phyloP scores from a whole-genome alignment of 2,797 vertebrate genomes.

The Mastacembelus armatus region DNA sequence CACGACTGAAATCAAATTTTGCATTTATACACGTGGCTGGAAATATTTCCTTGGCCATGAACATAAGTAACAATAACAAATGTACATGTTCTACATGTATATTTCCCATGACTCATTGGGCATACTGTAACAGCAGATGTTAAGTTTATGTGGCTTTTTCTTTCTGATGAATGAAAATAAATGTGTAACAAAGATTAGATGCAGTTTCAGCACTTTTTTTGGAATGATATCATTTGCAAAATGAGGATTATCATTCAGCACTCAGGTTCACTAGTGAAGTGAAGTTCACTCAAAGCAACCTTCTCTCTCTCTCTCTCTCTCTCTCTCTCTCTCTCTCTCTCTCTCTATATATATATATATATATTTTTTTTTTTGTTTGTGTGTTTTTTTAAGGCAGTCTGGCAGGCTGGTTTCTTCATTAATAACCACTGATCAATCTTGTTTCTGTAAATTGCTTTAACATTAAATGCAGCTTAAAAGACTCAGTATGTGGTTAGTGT shows the following conservation, averaged over 20 bases:
- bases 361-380: too few species aligned
- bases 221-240: slow-evolving; percentile 5
- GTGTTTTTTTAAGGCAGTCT: too few species aligned
- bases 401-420: too few species aligned
- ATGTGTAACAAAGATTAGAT: slow-evolving; percentile 48
- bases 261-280: background rate
- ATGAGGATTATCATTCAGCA: background rate
- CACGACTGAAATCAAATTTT: slow-evolving; percentile 35
- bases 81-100: slow-evolving; percentile 44
- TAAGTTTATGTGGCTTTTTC: slow-evolving; percentile 21
- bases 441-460: too few species aligned
- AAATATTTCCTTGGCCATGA: slow-evolving; percentile 44
- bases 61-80: slow-evolving; percentile 65
- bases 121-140: slow-evolving; percentile 41
- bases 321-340: too few species aligned
- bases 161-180: slow-evolving; percentile 54
- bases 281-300: background rate
- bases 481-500: too few species aligned
- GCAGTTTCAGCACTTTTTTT: slow-evolving; percentile 43
- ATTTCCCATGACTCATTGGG: slow-evolving; percentile 60
- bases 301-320: too few species aligned
- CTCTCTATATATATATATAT: too few species aligned
- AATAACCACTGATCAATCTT: too few species aligned
- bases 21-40: slow-evolving; percentile 47
- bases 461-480: too few species aligned